phyloP scores from a whole-genome alignment of 92 coral and sea anemone species.

The Phenganax subtilis region DNA sequence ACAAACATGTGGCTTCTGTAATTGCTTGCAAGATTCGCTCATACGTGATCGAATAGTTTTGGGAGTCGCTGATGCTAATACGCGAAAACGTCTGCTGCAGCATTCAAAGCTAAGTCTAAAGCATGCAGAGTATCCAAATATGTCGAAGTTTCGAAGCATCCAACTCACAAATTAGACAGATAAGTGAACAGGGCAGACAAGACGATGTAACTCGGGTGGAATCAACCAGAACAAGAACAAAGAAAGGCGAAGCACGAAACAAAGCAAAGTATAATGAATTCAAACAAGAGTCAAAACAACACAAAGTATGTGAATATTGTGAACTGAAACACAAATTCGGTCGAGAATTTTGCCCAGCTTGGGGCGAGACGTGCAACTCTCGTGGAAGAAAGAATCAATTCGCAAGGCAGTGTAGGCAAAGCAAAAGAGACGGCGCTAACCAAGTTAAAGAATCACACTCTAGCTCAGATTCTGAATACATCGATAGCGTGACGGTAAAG shows the following conservation, averaged over 20 bases:
- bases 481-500: conserved; percentile 39
- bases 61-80: conserved; percentile 22
- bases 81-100: not conserved
- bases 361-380: conserved; percentile 43
- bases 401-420: conserved; percentile 25
- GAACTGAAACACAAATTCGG: not conserved
- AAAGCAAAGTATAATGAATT: not conserved
- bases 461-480: conserved; percentile 34
- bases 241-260: not conserved
- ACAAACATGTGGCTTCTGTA: conserved; percentile 38
- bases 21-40: not conserved
- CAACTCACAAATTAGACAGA: not conserved
- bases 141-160: not conserved
- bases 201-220: not conserved
- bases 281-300: not conserved
- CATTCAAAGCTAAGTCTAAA: not conserved
- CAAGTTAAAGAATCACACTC: conserved; percentile 21
- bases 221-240: not conserved
- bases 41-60: conserved; percentile 39
- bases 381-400: conserved; percentile 55
- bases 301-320: not conserved
- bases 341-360: conserved; percentile 44
- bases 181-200: not conserved
- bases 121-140: not conserved
- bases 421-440: conserved; percentile 6